These are phyloP conservation scores for Tetrax tetrax DNA, from an alignment of 2,113 vertebrate genomes.

Conservation along the genomic window DNA sequence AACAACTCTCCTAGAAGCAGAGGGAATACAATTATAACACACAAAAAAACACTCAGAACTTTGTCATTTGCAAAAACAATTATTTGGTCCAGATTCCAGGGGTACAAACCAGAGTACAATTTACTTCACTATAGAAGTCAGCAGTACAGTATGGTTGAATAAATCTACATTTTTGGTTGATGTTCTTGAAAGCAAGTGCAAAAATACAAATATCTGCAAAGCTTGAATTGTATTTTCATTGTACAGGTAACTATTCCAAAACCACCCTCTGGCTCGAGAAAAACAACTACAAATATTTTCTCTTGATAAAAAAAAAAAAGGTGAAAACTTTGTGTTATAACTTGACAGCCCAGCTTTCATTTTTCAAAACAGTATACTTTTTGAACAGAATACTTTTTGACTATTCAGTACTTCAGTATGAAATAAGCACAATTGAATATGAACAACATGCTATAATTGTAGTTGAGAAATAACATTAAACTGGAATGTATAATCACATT, in stretches of 20 bases:
- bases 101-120: neutral
- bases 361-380: neutral
- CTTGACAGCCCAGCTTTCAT: neutral
- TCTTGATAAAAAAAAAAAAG: neutral
- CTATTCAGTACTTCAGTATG: neutral
- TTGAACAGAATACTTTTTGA: neutral
- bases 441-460: neutral
- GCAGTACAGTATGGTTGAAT: neutral
- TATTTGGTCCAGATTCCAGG: neutral
- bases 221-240: neutral
- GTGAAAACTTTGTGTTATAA: neutral
- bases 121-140: neutral
- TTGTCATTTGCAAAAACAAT: rapidly evolving
- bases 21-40: neutral
- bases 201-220: neutral
- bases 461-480: neutral
- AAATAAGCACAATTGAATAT: neutral
- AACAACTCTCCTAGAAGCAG: neutral
- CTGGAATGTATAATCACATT: neutral
- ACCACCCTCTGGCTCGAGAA: rapidly evolving
- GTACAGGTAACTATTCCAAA: neutral
- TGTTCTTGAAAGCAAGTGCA: neutral
- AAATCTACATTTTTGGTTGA: neutral
- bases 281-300: neutral
- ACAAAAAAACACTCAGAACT: neutral